These are phyloP conservation scores for Chaitophorus viminalis DNA, from an alignment of 2,888 invertebrate genomes.

Conservation along the genomic window DNA sequence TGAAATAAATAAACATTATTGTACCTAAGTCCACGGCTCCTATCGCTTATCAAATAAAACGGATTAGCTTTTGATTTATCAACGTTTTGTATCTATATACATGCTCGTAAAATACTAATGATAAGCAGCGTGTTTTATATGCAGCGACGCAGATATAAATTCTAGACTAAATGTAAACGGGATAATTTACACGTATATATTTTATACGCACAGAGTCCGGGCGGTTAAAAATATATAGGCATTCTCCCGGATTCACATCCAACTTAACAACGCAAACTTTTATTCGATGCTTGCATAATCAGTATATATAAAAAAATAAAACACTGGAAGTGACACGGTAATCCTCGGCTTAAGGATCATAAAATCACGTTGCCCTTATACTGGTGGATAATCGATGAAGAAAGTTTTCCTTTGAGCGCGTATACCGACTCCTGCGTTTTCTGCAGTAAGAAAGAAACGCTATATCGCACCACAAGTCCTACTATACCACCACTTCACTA, in stretches of 20 bases:
- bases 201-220: not conserved
- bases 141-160: not conserved
- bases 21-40: too few species aligned
- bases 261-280: not conserved
- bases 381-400: conserved; percentile 32
- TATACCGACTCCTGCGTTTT: not conserved
- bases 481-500: not conserved
- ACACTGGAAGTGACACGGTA: conserved; percentile 20
- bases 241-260: not conserved
- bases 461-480: conserved; percentile 5
- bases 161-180: not conserved
- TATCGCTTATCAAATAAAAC: not conserved
- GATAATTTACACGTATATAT: not conserved
- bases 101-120: not conserved
- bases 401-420: not conserved
- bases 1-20: too few species aligned
- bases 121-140: not conserved
- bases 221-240: not conserved
- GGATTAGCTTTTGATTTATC: not conserved
- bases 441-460: not conserved
- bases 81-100: not conserved
- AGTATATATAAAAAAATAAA: conserved; percentile 20
- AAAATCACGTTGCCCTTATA: not conserved
- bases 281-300: conserved; percentile 25
- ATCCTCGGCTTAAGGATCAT: conserved; percentile 22